Percentiles rank a stretch among this genome's conserved stretches.
Evolutionary conservation across 2,797 vertebrate species (phyloP).

Genomic region (Gallinago stenura): DNA sequence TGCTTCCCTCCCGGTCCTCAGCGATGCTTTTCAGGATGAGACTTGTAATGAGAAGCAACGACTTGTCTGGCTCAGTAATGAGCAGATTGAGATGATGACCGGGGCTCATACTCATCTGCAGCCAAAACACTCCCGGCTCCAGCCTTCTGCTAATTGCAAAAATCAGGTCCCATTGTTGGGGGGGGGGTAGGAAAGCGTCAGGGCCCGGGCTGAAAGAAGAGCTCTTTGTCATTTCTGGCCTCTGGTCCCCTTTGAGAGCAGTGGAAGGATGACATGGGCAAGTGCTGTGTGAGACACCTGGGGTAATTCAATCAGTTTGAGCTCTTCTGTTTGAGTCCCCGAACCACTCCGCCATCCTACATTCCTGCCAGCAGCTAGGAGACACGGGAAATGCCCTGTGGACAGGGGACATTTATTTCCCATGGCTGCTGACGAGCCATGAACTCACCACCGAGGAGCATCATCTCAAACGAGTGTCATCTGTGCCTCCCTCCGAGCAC

Average conservation of each 20-base stretch:
- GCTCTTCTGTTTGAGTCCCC: neutral
- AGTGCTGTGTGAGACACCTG: neutral
- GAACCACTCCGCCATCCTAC: neutral
- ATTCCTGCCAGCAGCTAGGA: neutral
- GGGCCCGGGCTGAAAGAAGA: neutral
- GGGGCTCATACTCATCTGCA: neutral
- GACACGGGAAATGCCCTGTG: neutral
- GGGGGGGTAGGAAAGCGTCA: neutral
- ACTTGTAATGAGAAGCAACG: neutral
- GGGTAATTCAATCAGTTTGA: neutral
- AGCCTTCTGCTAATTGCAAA: neutral
- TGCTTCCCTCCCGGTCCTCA: neutral
- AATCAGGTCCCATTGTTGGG: neutral
- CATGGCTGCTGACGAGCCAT: neutral
- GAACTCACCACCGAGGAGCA: neutral
- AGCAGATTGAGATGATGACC: neutral
- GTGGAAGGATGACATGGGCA: neutral
- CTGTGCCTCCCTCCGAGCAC: neutral
- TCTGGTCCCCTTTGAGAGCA: neutral
- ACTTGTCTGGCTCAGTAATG: rapidly evolving
- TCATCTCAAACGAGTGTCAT: neutral
- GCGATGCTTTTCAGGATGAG: neutral
- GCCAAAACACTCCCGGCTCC: neutral
- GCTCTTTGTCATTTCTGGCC: neutral
- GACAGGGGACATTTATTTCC: neutral